Conservation (phyloP, 37 sponge, comb jelly and placozoan genomes). For the Amphimedon queenslandica region DNA sequence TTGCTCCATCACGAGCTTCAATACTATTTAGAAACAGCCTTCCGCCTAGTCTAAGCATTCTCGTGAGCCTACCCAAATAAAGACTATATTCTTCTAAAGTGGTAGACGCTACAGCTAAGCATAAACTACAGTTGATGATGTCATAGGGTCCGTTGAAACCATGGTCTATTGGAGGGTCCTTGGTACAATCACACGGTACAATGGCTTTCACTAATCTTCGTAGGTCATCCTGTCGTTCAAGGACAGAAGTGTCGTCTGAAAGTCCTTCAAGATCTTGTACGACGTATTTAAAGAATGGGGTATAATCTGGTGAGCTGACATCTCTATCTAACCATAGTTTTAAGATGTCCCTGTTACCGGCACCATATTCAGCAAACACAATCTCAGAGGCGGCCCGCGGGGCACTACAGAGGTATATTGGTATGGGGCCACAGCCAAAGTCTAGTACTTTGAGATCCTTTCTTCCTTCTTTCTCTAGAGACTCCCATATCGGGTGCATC, state of each 20-base stretch:
- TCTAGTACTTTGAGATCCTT: constrained; percentile 28
- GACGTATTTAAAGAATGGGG: constrained; percentile 23
- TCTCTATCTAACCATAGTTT: constrained; percentile 25
- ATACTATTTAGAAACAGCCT: neutral
- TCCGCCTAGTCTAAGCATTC: constrained; percentile 29
- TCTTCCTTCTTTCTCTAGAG: no score
- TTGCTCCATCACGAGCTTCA: no score
- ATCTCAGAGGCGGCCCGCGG: constrained; percentile 25
- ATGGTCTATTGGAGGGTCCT: constrained; percentile 4
- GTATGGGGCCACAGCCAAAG: constrained; percentile 27
- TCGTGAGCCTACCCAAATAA: neutral
- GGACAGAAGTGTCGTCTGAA: constrained; percentile 4
- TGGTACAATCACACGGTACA: constrained; percentile 28
- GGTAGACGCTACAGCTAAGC: neutral
- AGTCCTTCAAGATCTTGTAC: constrained; percentile 33
- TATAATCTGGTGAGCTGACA: constrained; percentile 17
- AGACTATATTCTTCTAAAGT: constrained; percentile 9
- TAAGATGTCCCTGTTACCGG: constrained; percentile 4
- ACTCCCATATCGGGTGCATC: no score
- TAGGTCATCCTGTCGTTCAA: constrained; percentile 6
- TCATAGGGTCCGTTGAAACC: constrained; percentile 27
- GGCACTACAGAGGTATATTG: constrained; percentile 14
- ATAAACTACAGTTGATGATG: constrained; percentile 4
- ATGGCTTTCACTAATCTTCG: constrained; percentile 26
- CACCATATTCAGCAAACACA: constrained; percentile 34